Conservation (phyloP, 2,888 invertebrate genomes). For the Barypeithes pellucidus region DNA sequence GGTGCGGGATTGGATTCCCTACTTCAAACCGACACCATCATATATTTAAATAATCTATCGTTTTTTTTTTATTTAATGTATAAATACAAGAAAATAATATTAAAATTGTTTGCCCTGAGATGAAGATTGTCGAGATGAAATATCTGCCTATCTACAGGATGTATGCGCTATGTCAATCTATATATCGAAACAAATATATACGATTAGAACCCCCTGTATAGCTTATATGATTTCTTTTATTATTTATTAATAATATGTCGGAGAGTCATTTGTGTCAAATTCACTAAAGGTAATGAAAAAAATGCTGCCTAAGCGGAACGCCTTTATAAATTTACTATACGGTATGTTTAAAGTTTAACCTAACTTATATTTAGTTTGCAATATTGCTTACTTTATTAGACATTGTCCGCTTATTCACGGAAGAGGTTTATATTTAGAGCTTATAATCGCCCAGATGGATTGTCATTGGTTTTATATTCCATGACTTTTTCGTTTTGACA, state of each 20-base stretch:
- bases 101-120: background rate
- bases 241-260: slow-evolving; percentile 21
- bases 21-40: no score
- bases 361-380: no score
- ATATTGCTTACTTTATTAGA: no score
- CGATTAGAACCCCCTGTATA: background rate
- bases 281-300: slow-evolving; percentile 5
- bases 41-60: slow-evolving; percentile 16
- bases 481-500: no score
- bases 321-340: background rate
- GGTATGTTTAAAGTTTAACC: background rate
- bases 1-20: no score
- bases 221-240: slow-evolving; percentile 12
- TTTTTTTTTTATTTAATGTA: slow-evolving; percentile 10
- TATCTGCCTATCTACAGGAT: slow-evolving; percentile 2
- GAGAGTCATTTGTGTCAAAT: background rate
- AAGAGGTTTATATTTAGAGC: no score
- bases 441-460: no score
- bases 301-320: background rate
- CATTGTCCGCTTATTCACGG: no score
- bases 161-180: no score
- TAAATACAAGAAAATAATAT: background rate
- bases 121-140: background rate
- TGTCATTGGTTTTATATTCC: no score
- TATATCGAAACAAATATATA: no score